phyloP scores from a whole-genome alignment of 2,888 invertebrate species.

The Scaptomyza caliginosa region DNA sequence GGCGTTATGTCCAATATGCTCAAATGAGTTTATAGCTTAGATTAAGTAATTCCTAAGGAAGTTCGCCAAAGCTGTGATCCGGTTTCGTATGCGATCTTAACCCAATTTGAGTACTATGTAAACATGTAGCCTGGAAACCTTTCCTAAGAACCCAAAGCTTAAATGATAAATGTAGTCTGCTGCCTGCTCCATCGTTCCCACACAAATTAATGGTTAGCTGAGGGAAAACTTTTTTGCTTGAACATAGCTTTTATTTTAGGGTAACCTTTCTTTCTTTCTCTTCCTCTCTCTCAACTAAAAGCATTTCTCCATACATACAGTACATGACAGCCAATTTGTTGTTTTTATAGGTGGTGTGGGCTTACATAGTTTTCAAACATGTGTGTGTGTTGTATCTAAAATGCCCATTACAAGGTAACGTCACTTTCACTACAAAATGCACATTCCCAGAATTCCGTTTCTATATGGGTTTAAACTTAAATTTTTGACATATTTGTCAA shows the following conservation, averaged over 20 bases:
- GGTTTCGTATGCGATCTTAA: not conserved
- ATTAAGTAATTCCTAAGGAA: too few species aligned
- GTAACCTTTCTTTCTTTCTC: not conserved
- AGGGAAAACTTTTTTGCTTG: conserved; percentile 21
- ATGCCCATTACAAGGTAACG: conserved; percentile 34
- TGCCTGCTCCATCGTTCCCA: conserved; percentile 6
- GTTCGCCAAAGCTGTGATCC: not conserved
- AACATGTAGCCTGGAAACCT: conserved; percentile 13
- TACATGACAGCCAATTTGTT: conserved; percentile 60
- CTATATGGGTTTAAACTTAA: too few species aligned
- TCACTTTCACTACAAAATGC: conserved; percentile 38
- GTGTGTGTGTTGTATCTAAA: conserved; percentile 16
- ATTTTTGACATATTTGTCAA: conserved; percentile 1
- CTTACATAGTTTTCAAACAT: conserved; percentile 30
- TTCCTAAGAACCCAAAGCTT: conserved; percentile 10
- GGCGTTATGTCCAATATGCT: too few species aligned
- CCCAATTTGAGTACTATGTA: not conserved
- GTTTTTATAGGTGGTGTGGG: conserved; percentile 13
- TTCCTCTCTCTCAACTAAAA: conserved; percentile 49
- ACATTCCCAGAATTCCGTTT: conserved; percentile 43
- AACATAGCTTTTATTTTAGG: conserved; percentile 60
- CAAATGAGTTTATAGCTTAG: too few species aligned
- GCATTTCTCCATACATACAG: conserved; percentile 47
- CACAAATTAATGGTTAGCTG: conserved; percentile 23
- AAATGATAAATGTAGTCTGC: conserved; percentile 24